These are phyloP conservation scores for Tenualosa ilisha DNA, from an alignment of 2,797 vertebrate species.

Conservation along the genomic window DNA sequence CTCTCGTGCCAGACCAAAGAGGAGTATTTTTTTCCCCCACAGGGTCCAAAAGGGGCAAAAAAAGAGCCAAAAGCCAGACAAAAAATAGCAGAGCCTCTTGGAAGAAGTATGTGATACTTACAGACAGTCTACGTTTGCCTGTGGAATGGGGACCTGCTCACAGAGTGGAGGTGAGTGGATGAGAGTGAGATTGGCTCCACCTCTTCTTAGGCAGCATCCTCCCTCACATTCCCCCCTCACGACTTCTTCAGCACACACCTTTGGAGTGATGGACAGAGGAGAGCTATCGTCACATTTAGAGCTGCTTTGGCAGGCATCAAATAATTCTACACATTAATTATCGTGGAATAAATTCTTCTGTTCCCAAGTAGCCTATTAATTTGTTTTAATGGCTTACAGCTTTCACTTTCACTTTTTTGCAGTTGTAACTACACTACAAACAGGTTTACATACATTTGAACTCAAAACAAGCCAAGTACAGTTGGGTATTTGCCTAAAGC, in stretches of 20 bases:
- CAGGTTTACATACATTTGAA: too few relatives aligned
- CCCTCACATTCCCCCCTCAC: constrained; percentile 62
- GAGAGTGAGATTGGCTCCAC: constrained; percentile 53
- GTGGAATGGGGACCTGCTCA: constrained; percentile 45
- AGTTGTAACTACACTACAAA: too few relatives aligned
- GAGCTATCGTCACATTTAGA: not conserved
- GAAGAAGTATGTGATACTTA: constrained; percentile 51
- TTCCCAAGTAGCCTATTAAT: not conserved
- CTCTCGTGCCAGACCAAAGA: not conserved
- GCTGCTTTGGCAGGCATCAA: not conserved
- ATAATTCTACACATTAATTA: not conserved
- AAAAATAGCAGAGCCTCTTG: not conserved
- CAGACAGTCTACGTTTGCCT: constrained; percentile 46
- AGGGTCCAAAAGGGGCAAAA: not conserved
- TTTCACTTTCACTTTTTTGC: not conserved
- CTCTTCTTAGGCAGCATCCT: constrained; percentile 74
- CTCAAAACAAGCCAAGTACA: too few relatives aligned
- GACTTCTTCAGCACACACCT: constrained; percentile 46
- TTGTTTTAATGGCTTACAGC: not conserved
- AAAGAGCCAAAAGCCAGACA: not conserved
- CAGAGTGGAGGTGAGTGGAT: constrained; percentile 41
- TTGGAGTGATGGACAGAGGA: constrained; percentile 21
- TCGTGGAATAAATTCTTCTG: not conserved
- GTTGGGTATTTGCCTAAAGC: too few relatives aligned
- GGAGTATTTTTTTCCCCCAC: not conserved